These are phyloP conservation scores for Gisinianus flammeolus DNA, from an alignment of 2,888 invertebrate genomes.

Conservation along the genomic window DNA sequence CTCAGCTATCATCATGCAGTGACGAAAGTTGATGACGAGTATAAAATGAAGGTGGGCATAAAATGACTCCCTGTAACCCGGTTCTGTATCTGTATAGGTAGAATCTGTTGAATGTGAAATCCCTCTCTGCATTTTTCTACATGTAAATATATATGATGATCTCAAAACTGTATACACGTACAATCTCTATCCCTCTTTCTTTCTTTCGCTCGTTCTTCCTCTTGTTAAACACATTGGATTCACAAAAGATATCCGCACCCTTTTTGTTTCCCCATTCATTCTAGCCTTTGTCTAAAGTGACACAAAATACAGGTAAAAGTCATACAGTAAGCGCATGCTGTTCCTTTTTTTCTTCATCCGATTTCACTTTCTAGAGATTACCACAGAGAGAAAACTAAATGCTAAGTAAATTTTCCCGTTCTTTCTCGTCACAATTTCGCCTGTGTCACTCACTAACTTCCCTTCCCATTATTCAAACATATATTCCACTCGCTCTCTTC, in stretches of 20 bases:
- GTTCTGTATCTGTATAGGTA: not conserved
- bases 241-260: too few species aligned
- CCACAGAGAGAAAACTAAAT: not conserved
- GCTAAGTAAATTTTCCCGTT: not conserved
- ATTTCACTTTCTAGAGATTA: not conserved
- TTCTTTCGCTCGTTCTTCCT: not conserved
- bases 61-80: not conserved
- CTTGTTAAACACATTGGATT: too few species aligned
- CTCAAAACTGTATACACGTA: not conserved
- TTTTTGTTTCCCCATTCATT: too few species aligned
- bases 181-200: not conserved
- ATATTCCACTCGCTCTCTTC: not conserved
- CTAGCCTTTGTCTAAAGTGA: not conserved
- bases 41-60: not conserved
- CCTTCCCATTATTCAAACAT: not conserved
- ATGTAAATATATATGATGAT: not conserved
- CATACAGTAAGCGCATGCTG: constrained; percentile 4
- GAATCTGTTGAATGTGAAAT: not conserved
- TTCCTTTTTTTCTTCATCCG: not conserved
- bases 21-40: constrained; percentile 6
- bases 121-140: not conserved
- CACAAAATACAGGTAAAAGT: not conserved
- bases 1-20: not conserved
- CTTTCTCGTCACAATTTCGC: constrained; percentile 1
- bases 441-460: not conserved